These are phyloP conservation scores for Gorsachius goisagi DNA, from an alignment of 2,113 vertebrate species.

Conservation along the genomic window DNA sequence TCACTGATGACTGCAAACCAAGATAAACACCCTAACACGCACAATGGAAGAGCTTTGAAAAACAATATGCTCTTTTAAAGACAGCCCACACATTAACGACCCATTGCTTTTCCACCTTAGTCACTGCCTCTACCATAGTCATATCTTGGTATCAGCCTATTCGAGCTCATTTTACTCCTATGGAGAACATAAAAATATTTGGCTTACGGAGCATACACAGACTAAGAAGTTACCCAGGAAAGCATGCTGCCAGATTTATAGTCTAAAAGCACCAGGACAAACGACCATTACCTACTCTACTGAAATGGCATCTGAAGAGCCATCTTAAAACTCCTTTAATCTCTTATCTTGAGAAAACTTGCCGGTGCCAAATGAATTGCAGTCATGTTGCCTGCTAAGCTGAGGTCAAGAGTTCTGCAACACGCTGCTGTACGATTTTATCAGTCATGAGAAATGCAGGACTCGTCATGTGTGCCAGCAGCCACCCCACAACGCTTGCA, in stretches of 20 bases:
- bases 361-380: neutral
- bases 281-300: neutral
- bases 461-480: neutral
- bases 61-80: slow-evolving; percentile 14
- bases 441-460: neutral
- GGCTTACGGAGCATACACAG: neutral
- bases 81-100: neutral
- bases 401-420: neutral
- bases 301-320: neutral
- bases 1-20: slow-evolving; percentile 34
- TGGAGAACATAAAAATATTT: neutral
- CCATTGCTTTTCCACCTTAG: neutral
- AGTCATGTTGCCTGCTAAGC: neutral
- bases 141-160: neutral
- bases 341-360: neutral
- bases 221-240: neutral
- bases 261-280: neutral
- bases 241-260: neutral
- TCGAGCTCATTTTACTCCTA: neutral
- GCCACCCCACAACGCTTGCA: neutral
- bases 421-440: neutral
- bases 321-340: neutral
- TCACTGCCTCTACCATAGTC: neutral
- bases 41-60: neutral
- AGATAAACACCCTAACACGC: neutral